A percentile compares a stretch with the other conserved stretches of the same genome.
phyloP scores from a whole-genome alignment of 2,888 invertebrate genomes.

The Osmoderma eremita region DNA sequence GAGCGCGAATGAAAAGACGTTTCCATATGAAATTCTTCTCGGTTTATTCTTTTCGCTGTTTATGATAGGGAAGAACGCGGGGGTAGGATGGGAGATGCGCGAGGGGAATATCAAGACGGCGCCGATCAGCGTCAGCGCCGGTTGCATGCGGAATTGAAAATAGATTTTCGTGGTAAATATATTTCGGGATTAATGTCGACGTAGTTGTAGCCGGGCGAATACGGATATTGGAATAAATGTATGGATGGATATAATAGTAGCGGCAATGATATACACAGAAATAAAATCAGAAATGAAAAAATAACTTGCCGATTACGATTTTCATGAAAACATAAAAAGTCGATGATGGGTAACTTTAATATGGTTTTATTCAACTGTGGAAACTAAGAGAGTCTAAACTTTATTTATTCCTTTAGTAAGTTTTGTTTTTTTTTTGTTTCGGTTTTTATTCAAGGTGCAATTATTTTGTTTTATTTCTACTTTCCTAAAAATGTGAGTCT shows the following conservation, averaged over 20 bases:
- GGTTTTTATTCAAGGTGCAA: no score
- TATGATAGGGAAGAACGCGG: conserved; percentile 20
- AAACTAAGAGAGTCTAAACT: no score
- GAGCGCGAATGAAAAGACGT: conserved; percentile 34
- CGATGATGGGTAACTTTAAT: no score
- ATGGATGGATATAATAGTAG: conserved; percentile 18
- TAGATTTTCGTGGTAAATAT: conserved; percentile 37
- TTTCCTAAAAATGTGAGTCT: no score
- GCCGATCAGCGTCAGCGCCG: conserved; percentile 26
- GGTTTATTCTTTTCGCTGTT: conserved; percentile 36
- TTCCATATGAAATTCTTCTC: conserved; percentile 33
- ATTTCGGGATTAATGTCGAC: conserved; percentile 33
- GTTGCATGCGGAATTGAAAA: conserved; percentile 33
- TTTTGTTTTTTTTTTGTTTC: no score
- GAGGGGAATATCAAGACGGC: conserved; percentile 16
- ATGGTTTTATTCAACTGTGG: no score
- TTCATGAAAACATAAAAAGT: no score
- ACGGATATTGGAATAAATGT: conserved; percentile 21
- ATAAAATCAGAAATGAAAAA: conserved; percentile 4
- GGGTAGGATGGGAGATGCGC: neutral
- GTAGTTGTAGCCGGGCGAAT: conserved; percentile 15
- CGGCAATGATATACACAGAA: conserved; percentile 13
- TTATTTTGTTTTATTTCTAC: no score
- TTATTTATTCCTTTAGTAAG: no score
- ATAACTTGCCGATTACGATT: conserved; percentile 7